phyloP scores from a whole-genome alignment of 2,888 invertebrate species.

The Acanthoscelides obtectus region DNA sequence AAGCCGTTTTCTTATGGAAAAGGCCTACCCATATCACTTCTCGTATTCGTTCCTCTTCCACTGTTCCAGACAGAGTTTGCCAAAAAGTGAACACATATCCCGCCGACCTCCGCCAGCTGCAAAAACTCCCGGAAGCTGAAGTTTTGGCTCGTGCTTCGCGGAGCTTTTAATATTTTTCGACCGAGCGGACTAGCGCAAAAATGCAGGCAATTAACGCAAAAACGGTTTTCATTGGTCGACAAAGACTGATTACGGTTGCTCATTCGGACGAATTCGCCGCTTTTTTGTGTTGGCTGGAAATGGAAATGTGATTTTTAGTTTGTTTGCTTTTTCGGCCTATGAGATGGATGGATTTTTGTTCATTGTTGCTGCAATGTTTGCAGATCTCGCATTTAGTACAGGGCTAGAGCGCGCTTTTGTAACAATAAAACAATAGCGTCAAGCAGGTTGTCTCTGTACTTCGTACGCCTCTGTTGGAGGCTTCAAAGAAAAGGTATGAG shows the following conservation, averaged over 20 bases:
- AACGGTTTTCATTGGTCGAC: neutral
- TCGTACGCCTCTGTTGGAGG: no score
- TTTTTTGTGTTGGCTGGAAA: constrained; percentile 3
- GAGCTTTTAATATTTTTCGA: neutral
- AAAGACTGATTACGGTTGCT: neutral
- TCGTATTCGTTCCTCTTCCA: neutral
- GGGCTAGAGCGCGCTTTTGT: no score
- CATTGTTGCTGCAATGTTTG: no score
- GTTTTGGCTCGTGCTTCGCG: neutral
- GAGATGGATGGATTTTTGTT: no score
- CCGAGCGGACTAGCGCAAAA: neutral
- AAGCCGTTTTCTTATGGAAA: no score
- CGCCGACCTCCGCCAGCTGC: neutral
- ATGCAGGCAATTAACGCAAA: neutral
- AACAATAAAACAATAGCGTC: no score
- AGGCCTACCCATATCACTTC: no score
- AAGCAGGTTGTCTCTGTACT: no score
- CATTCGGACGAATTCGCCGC: neutral
- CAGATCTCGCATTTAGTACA: no score
- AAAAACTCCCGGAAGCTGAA: neutral
- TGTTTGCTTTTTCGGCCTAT: constrained; percentile 6
- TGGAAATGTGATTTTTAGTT: constrained; percentile 1
- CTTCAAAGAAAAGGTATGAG: no score
- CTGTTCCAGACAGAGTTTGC: neutral
- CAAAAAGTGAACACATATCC: neutral